These are phyloP conservation scores for Aphelocoma californica DNA, from an alignment of 2,797 vertebrate species.

Conservation along the genomic window DNA sequence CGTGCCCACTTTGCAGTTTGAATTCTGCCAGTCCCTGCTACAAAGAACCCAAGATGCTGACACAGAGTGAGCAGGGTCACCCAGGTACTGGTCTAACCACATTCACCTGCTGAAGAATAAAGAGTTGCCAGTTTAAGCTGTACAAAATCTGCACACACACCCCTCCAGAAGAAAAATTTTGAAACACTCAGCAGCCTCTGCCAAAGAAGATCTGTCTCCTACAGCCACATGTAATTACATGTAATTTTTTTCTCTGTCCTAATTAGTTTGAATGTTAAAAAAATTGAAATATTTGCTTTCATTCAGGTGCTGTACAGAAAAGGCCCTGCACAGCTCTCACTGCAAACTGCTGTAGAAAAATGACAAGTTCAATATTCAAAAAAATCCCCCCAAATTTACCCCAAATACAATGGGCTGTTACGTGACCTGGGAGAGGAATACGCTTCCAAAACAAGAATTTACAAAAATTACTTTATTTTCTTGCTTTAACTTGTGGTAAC, in stretches of 20 bases:
- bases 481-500: background rate
- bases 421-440: background rate
- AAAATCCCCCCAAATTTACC: accelerated
- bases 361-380: background rate
- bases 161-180: background rate
- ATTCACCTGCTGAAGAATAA: background rate
- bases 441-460: background rate
- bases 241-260: background rate
- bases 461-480: background rate
- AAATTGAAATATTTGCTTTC: background rate
- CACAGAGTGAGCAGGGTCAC: background rate
- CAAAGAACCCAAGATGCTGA: background rate
- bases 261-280: background rate
- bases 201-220: background rate
- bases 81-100: background rate
- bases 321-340: background rate
- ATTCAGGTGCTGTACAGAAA: background rate
- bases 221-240: background rate
- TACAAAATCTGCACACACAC: background rate
- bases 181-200: background rate
- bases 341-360: background rate
- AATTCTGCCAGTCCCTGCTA: background rate
- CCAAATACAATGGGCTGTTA: background rate
- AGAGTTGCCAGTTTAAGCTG: background rate
- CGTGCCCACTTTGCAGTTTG: background rate